A percentile compares a stretch with the other conserved stretches of the same genome.
Conservation (phyloP, 2,113 vertebrate species). For the Sterrhoptilus dennistouni region DNA sequence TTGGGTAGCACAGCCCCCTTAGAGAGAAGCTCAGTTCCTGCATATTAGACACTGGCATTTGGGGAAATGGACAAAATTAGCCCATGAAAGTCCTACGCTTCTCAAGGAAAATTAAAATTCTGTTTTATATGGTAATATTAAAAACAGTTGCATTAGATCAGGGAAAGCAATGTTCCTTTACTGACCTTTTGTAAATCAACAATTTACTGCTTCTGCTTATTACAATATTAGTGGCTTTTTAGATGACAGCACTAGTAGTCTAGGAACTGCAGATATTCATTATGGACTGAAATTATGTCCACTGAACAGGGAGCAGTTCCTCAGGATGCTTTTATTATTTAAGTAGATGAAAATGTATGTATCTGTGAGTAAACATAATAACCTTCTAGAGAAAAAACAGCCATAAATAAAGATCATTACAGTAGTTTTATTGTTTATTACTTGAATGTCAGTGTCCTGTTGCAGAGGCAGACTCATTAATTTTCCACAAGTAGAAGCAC, state of each 20-base stretch:
- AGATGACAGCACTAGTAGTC: slow-evolving; percentile 28
- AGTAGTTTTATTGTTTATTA: slow-evolving; percentile 36
- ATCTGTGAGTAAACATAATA: slow-evolving; percentile 52
- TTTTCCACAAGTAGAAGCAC: slow-evolving; percentile 57
- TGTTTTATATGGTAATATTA: slow-evolving; percentile 28
- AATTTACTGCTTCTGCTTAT: slow-evolving; percentile 47
- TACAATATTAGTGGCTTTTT: slow-evolving; percentile 58
- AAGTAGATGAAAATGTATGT: slow-evolving; percentile 56
- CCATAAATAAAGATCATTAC: slow-evolving; percentile 43
- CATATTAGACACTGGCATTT: neutral
- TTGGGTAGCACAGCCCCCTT: neutral
- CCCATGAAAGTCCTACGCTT: neutral
- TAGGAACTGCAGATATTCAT: slow-evolving; percentile 57
- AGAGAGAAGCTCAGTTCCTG: neutral
- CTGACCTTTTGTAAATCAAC: slow-evolving; percentile 55
- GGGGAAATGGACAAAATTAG: neutral
- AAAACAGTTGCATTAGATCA: slow-evolving; percentile 38
- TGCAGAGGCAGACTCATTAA: slow-evolving; percentile 15
- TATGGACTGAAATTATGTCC: slow-evolving; percentile 55
- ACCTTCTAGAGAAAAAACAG: slow-evolving; percentile 25
- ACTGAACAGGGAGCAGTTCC: slow-evolving; percentile 25
- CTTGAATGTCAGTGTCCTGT: neutral
- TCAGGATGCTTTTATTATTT: slow-evolving; percentile 65
- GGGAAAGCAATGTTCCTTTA: slow-evolving; percentile 42
- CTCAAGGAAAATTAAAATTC: slow-evolving; percentile 54